Conservation (phyloP, 1,140 invertebrate species). For the Acromyrmex echinatior region DNA sequence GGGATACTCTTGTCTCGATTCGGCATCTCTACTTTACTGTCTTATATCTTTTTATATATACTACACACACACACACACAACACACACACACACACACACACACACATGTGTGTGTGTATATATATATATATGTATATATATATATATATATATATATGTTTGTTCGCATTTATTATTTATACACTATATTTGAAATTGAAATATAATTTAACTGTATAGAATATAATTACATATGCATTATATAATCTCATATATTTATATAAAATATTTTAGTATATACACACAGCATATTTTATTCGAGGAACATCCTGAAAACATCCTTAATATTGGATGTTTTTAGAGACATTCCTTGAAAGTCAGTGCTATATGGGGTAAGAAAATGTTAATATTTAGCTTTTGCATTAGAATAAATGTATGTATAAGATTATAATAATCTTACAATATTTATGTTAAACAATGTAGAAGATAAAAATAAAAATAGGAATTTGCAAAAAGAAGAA, state of each 20-base stretch:
- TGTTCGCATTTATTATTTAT: not conserved
- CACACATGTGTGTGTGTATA: too few relatives aligned
- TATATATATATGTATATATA: too few relatives aligned
- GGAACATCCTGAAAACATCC: too few relatives aligned
- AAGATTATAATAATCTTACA: slow-evolving; percentile 29
- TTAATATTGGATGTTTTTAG: too few relatives aligned
- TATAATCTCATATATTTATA: not conserved
- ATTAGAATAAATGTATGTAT: not conserved
- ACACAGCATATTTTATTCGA: too few relatives aligned
- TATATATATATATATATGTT: not conserved
- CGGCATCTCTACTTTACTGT: not conserved
- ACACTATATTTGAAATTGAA: slow-evolving; percentile 1
- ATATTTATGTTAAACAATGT: not conserved
- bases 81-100: too few relatives aligned
- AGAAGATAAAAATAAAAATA: not conserved
- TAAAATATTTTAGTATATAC: slow-evolving; percentile 7
- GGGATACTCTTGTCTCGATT: not conserved
- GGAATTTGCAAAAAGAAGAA: not conserved
- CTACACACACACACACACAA: not conserved
- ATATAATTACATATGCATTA: not conserved
- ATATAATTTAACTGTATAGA: slow-evolving; percentile 17
- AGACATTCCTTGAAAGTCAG: too few relatives aligned
- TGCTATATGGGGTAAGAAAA: not conserved
- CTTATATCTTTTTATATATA: not conserved
- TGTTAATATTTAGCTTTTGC: not conserved